Conservation (phyloP, 2,113 vertebrate genomes). For the Tachuris rubrigastra region DNA sequence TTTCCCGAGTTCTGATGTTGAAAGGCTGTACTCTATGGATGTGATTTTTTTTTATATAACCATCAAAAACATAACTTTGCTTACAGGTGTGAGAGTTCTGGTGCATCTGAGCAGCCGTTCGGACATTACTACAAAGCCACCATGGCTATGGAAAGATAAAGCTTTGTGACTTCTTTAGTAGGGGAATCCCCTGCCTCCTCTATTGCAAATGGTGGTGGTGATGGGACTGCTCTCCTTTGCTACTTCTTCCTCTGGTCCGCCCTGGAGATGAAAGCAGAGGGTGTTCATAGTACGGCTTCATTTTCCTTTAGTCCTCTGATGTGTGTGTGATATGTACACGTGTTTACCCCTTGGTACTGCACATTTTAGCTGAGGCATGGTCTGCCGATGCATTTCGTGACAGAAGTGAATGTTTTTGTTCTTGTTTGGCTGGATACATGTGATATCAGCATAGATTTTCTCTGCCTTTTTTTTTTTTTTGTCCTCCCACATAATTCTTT, state of each 20-base stretch:
- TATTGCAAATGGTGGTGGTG: not conserved
- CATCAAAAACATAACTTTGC: not conserved
- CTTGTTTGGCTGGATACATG: not conserved
- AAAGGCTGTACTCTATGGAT: not conserved
- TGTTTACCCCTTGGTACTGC: not conserved
- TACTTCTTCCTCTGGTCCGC: not conserved
- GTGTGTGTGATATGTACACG: accelerated
- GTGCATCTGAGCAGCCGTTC: not conserved
- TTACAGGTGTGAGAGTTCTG: not conserved
- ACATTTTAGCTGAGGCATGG: not conserved
- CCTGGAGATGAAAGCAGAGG: not conserved
- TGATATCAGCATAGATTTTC: not conserved
- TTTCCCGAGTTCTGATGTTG: not conserved
- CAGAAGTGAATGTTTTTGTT: not conserved
- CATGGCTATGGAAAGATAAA: not conserved
- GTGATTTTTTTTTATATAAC: not conserved
- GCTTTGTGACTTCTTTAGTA: accelerated
- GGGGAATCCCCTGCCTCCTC: not conserved
- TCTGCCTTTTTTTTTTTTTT: not conserved
- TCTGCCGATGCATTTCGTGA: not conserved
- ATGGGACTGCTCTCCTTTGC: not conserved
- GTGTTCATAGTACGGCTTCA: not conserved
- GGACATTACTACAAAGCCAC: not conserved
- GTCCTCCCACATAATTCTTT: not conserved
- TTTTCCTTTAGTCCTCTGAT: not conserved